These are phyloP conservation scores for Melikaiella ostensackeni DNA, from an alignment of 2,888 invertebrate species.

Conservation along the genomic window DNA sequence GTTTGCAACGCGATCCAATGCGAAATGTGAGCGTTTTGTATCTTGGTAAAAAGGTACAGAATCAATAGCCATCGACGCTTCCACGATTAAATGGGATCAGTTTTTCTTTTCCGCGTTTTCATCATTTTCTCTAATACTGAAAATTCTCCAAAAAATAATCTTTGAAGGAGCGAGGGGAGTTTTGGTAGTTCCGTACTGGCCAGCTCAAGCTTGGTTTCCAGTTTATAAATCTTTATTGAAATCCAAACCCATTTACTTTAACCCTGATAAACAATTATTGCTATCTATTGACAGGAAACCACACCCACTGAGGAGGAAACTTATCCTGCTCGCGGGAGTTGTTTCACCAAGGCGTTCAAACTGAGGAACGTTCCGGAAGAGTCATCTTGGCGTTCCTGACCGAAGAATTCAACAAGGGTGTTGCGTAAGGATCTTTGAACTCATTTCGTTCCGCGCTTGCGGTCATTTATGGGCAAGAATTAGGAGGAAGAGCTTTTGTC, in stretches of 20 bases:
- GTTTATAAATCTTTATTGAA: slow-evolving; percentile 35
- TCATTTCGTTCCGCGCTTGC: slow-evolving; percentile 22
- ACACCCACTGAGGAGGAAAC: too few relatives aligned
- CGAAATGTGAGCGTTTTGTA: slow-evolving; percentile 46
- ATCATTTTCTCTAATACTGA: slow-evolving; percentile 44
- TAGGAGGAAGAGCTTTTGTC: too few relatives aligned
- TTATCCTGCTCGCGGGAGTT: too few relatives aligned
- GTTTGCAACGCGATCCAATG: slow-evolving; percentile 51
- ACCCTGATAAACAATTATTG: slow-evolving; percentile 46
- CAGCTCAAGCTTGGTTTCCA: slow-evolving; percentile 47
- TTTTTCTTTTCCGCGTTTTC: slow-evolving; percentile 48
- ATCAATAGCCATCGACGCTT: slow-evolving; percentile 55
- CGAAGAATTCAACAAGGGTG: background rate
- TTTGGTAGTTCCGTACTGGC: slow-evolving; percentile 48
- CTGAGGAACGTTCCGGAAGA: too few relatives aligned
- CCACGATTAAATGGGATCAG: slow-evolving; percentile 49
- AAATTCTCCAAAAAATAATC: slow-evolving; percentile 44
- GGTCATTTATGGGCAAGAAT: too few relatives aligned
- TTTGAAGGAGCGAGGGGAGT: slow-evolving; percentile 41
- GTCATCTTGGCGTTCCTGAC: background rate
- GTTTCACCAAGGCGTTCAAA: too few relatives aligned
- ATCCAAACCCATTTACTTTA: slow-evolving; percentile 44
- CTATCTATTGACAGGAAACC: slow-evolving; percentile 41
- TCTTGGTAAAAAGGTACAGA: slow-evolving; percentile 58
- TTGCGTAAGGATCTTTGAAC: slow-evolving; percentile 39